Evolutionary conservation across 2,888 invertebrate species (phyloP), one percentile per base, ranked within the genome.

Genomic region (Macrophya alboannulata): DNA sequence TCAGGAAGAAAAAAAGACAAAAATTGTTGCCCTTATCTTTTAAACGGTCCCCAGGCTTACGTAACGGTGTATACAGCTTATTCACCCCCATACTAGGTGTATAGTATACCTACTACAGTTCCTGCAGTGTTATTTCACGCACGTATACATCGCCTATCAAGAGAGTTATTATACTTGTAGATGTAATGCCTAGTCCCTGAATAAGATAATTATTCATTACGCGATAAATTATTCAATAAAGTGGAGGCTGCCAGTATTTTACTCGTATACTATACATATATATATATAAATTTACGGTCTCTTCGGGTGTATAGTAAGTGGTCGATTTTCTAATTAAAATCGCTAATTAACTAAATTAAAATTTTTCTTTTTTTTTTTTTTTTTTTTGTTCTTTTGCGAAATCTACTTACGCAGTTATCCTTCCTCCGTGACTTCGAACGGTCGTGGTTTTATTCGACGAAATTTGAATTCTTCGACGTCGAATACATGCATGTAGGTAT

Each of bases 11-110:
- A 72, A 72, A 76, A 25, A 51, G 15, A 31, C 31, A 37, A 55
- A 77, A 77, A 55, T 77, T 77, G 31, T 77, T 77, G 9, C 17
- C 37, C 77, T 77, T 77, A 77, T 77, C 77, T 77, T 77, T 31
- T 77, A 77, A 77, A 77, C 77, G 77, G 51, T 77, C 77, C 37
- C 77, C 55, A 31, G 77, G 55, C 77, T 51, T 55, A 43, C 77
- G 25, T 77, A 51, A 77, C 51, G 15, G n/a, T 37, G 37, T 74
- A 74, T 74, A 74, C 72, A 43, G 72, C 72, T 74, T 74, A 74
- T 71, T 40, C 71, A 71, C 31, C 71, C 71, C 71, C 55, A n/a
- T 55, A 55, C 55, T 55, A 55, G 55, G 6, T 55, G n/a, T 9
- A 4, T 43, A 43, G n/a, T 9, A 4, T 43, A 43, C 43, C 65